phyloP scores from a whole-genome alignment of 2,113 vertebrate genomes.

The Neodontobutis hainanensis region DNA sequence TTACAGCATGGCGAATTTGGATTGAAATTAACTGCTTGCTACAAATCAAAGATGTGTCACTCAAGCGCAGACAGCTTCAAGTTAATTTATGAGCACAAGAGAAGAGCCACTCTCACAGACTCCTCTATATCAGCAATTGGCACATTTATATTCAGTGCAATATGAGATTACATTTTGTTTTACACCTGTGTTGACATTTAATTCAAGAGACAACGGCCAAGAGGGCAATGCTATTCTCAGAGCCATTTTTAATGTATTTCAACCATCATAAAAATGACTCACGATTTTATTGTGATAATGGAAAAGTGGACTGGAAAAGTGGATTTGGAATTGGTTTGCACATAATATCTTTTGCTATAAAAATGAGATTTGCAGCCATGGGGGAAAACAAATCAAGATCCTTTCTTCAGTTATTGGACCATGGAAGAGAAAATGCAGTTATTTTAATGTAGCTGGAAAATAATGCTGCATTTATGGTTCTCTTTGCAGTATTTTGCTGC shows the following conservation, averaged over 20 bases:
- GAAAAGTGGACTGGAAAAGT: conserved; percentile 76
- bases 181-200: conserved; percentile 79
- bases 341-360: conserved; percentile 74
- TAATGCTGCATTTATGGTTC: conserved; percentile 52
- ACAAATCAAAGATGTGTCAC: conserved; percentile 79
- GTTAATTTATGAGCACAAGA: conserved; percentile 74
- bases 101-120: conserved; percentile 69
- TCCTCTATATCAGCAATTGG: conserved; percentile 74
- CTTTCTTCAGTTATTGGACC: conserved; percentile 74
- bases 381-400: conserved; percentile 77
- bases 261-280: conserved; percentile 68
- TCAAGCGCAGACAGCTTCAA: conserved; percentile 64
- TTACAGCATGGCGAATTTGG: conserved; percentile 65
- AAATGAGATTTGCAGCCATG: conserved; percentile 75
- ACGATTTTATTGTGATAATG: conserved; percentile 79
- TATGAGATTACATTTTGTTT: conserved; percentile 78
- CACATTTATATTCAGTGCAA: conserved; percentile 77
- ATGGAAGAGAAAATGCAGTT: conserved; percentile 72
- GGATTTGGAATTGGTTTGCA: conserved; percentile 77
- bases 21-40: conserved; percentile 76
- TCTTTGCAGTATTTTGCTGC: conserved; percentile 33
- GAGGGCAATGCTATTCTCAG: conserved; percentile 70
- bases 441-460: conserved; percentile 72
- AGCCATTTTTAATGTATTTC: conserved; percentile 72
- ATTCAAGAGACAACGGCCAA: conserved; percentile 74